Percentiles rank a stretch among this genome's conserved stretches.
phyloP scores from a whole-genome alignment of 2,888 invertebrate genomes.

The Perdita meconis region DNA sequence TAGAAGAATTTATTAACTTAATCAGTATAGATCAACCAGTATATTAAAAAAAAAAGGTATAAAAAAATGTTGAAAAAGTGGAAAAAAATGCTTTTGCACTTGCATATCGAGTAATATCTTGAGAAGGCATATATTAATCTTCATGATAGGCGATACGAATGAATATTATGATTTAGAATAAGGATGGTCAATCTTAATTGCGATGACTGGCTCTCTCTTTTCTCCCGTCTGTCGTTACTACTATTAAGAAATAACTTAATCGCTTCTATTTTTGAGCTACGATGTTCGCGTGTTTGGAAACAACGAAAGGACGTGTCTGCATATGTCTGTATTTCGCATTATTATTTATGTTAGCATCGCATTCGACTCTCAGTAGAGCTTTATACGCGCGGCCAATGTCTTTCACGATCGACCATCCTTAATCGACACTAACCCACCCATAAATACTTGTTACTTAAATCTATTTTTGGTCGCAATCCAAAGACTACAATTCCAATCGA shows the following conservation, averaged over 20 bases:
- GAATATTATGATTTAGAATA: constrained; percentile 58
- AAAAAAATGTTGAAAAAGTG: constrained; percentile 54
- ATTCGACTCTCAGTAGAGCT: constrained; percentile 24
- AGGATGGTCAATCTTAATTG: constrained; percentile 66
- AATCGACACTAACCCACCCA: constrained; percentile 65
- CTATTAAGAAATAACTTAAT: constrained; percentile 22
- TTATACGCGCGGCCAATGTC: constrained; percentile 33
- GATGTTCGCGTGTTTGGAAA: constrained; percentile 30
- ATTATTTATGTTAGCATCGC: constrained; percentile 39
- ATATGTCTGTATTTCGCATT: constrained; percentile 15
- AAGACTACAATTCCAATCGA: constrained; percentile 71
- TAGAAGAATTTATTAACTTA: constrained; percentile 76
- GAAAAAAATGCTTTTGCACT: constrained; percentile 72
- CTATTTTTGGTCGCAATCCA: constrained; percentile 75
- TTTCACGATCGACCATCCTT: constrained; percentile 68
- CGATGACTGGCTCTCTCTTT: constrained; percentile 45
- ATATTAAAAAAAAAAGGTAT: constrained; percentile 68
- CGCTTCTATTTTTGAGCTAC: constrained; percentile 31
- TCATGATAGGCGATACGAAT: constrained; percentile 54
- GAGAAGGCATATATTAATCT: constrained; percentile 64
- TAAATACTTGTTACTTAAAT: constrained; percentile 70
- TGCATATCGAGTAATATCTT: constrained; percentile 72
- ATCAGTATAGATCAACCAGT: constrained; percentile 82
- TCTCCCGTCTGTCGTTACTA: constrained; percentile 8
- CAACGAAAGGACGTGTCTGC: constrained; percentile 54